Evolutionary conservation across 92 coral and sea anemone species (phyloP).

Genomic region (Palythoa caribaeorum): DNA sequence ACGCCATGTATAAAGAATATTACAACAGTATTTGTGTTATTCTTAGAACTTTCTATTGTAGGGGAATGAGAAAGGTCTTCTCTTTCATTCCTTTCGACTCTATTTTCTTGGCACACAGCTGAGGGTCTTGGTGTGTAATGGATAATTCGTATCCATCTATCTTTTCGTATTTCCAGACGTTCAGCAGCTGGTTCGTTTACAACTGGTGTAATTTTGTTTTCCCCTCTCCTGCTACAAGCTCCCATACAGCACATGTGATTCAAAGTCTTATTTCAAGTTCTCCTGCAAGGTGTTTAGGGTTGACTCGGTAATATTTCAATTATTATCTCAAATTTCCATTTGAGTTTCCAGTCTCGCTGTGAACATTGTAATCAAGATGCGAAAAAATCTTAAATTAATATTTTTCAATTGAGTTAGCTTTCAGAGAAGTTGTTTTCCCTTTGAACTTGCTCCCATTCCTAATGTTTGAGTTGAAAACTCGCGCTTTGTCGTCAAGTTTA

Average conservation of each 20-base stretch:
- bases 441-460: not conserved
- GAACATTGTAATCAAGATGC: not conserved
- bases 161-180: constrained; percentile 80
- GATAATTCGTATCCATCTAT: constrained; percentile 77
- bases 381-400: not conserved
- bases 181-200: constrained; percentile 73
- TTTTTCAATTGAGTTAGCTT: not conserved
- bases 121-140: constrained; percentile 69
- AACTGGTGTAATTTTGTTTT: constrained; percentile 69
- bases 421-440: not conserved
- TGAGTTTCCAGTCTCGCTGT: not conserved
- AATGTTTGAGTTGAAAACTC: not conserved
- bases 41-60: constrained; percentile 29
- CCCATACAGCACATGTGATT: constrained; percentile 25
- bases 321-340: not conserved
- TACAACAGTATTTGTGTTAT: constrained; percentile 69
- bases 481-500: not conserved
- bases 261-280: not conserved
- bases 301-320: not conserved
- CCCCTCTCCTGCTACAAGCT: constrained; percentile 48
- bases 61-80: constrained; percentile 18
- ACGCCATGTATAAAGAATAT: constrained; percentile 96
- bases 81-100: not conserved
- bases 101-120: not conserved
- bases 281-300: not conserved